Base-by-base conservation (phyloP, 2,888 invertebrate species). In the Ennomos erosarius region DNA sequence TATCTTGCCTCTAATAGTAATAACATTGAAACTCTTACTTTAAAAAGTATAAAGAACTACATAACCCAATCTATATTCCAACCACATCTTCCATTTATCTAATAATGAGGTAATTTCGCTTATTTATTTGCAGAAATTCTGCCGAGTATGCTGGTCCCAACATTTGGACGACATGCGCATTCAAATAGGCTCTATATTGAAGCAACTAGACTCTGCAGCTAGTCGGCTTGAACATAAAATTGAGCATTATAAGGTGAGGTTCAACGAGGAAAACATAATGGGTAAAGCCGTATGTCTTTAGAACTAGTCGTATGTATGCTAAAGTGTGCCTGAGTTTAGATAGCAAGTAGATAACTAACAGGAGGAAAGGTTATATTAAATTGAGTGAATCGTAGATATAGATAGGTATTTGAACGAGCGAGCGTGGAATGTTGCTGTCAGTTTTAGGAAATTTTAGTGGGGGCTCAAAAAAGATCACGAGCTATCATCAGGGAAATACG, bases 151-250 rank as follows among this genome's bases (percentile, higher is more conserved):
- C 75, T 95, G 94, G 94, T 82, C 89, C 6, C 90, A 90, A 39
- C 95, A 95, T 73, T 81, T 94, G 57, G 87, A 90, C 16, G 94
- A 94, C 59, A 87, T 95, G 79, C 88, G 93, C 68, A 87, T 89
- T 16, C 94, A 94, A 76, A 83, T 95, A 13, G 78, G 81, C 13
- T 85, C 90, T n/a, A 91, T 95, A 51, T 69, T 90, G 38, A 92
- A 93, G 68, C 94, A 95, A 73, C 81, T 95, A 9, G 89, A 93
- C 54, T 90, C 93, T 1, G 94, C 93, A 0, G 76, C 89, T 11
- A 83, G 75, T 59, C 85, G 93, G 59, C 86, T 95, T 36, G 84
- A 92, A 36, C 93, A 93, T 68, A 94, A 93, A 81, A 82, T 93
- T 59, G 92, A 93, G 69, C 92, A 93, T 74, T 94, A 93, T 65